Base-by-base conservation (phyloP, 2,888 invertebrate genomes). In the Myopa testacea region DNA sequence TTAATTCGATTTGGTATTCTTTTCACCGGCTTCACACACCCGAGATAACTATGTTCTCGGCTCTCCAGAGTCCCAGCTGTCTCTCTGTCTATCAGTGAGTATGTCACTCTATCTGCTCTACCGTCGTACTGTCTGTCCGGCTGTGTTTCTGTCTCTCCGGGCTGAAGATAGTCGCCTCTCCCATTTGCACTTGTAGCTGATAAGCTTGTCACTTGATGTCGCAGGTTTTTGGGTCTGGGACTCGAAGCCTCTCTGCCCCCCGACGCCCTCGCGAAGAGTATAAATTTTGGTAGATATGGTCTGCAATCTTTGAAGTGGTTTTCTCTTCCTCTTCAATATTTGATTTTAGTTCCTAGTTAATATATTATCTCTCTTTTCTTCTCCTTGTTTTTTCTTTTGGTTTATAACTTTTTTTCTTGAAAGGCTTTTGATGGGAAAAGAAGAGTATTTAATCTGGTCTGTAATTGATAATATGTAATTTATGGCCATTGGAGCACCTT, bases 171-270 rank as follows among this genome's bases (percentile, higher is more conserved):
- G 65, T 69, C 7, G 75, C 19, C 52, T 45, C n/a, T 75, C 67
- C 75, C 67, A 67, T 67, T 74, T 76, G 77, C 50, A 65, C 69
- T 60, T 62, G 72, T 37, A 67, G 75, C 60, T 65, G 78, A 77
- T 79, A 79, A 74, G 70, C 45, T 74, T 77, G 76, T 79, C 79
- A 77, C 71, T 77, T 72, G 77, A 52, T 52, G 69, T 71, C 65
- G 38, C 55, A 58, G 72, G 62, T 62, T 62, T 62, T 45, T 34
- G 55, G 70, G 26, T 10, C 34, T 69, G 4, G 55, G 14, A 55
- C 55, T 55, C 16, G 16, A n/a, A n/a, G 4, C 55, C 3, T 50
- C 50, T 14, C 10, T 14, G 55, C 55, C 16, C 55, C 55, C n/a
- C 55, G 55, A 16, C 55, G 0, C 55, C 14, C 14, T 55, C 16